Evolutionary conservation across 2,888 invertebrate genomes (phyloP), one percentile per base, ranked within the genome.

Genomic region (Lasioglossum zephyrum): DNA sequence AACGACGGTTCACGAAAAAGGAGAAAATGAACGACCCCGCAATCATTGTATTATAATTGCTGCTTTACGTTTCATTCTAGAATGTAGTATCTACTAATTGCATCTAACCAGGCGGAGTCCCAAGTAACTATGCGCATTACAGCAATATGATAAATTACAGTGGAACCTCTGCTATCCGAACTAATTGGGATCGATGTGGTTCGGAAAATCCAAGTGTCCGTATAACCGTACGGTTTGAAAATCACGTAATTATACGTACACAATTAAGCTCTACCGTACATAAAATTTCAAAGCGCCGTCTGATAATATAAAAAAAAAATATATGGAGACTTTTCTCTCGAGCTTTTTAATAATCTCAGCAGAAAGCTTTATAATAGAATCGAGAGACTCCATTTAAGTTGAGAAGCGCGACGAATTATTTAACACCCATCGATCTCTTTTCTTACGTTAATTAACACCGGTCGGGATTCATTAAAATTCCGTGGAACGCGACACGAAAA

Each of bases 391-490:
- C 36, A 44, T 75, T 60, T 75, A 31, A 16, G 26, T 63, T 31
- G 26, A 6, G 6, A 63, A 63, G 57, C n/a, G 11, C 1, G 11
- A 11, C 57, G 57, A 57, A n/a, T 57, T 57, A 57, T 77, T 22
- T 49, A 75, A 16, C n/a, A 11, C 18, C n/a, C 13, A 5, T 60
- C 53, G n/a, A 31, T 36, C 26, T 18, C 49, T 69, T 22, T 11
- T 57, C 53, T 11, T 26, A 69, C n/a, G 3, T 77, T 39, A 72
- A 69, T 79, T 69, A 53, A 66, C 36, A 53, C 60, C 53, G 26
- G 49, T 70, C 39, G 1, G 36, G 66, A 73, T 79, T 73, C 69
- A 79, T 74, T 79, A 16, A 26, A 22, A 44, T 4, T 39, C 57
- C 39, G 60, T 39, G n/a, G 39, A 18, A 9, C 26, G 57, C n/a